Evolutionary conservation across 2,113 vertebrate species (phyloP).

Genomic region (Galemys pyrenaicus): DNA sequence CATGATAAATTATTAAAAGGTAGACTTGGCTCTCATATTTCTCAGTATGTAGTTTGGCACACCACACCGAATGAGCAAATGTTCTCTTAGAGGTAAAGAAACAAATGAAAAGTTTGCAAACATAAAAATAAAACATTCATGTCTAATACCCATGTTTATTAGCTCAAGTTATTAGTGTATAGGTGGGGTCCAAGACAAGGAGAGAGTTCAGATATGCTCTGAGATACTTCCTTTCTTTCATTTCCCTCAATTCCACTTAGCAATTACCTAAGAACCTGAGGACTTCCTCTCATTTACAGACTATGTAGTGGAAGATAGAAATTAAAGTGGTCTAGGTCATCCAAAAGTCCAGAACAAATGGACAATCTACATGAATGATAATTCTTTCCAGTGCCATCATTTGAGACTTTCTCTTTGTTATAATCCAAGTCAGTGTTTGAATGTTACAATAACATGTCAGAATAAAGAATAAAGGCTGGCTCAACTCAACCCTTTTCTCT

Average conservation of each 20-base stretch:
- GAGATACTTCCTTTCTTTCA: neutral
- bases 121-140: neutral
- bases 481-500: neutral
- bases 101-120: neutral
- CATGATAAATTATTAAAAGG: constrained; percentile 39
- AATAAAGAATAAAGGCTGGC: neutral
- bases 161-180: neutral
- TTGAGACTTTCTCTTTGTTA: neutral
- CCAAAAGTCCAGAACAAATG: neutral
- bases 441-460: too few relatives aligned
- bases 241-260: neutral
- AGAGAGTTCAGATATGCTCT: neutral
- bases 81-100: neutral
- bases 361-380: neutral
- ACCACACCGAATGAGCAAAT: neutral
- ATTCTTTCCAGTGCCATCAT: neutral
- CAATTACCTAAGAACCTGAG: neutral
- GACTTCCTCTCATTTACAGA: neutral
- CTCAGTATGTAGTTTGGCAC: neutral
- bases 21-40: neutral
- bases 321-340: neutral
- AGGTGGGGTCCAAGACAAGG: neutral
- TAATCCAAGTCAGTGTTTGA: neutral
- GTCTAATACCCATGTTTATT: neutral
- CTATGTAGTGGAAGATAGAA: neutral